Base-by-base conservation (phyloP, 2,888 invertebrate species). In the Pemphredon lugubris region DNA sequence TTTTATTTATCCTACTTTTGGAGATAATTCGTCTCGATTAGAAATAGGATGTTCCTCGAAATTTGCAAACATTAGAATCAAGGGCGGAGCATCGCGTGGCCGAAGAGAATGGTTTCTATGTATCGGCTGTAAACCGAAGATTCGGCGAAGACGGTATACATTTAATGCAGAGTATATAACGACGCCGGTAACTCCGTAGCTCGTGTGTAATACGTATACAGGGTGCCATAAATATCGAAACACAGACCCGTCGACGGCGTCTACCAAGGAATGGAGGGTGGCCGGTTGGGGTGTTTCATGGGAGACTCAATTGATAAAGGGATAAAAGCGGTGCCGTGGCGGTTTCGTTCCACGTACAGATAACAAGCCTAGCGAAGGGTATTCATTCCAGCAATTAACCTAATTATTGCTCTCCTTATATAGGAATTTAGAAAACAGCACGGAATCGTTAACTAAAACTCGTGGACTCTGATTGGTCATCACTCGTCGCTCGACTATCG, bases 231-330 rank as follows among this genome's bases (percentile, higher is more conserved):
- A 86, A 86, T 86, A 86, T 85, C 79, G 75, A 84, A 84, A 86
- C 83, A 82, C 67, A 81, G 82, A 81, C 77, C 77, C 77, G 83
- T 75, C 81, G 81, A 84, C 83, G 79, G 80, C 48, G 83, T 77
- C 74, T 76, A 75, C 73, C 77, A 78, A 72, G 63, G 39, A 44
- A 14, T 58, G 45, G 53, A 64, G 82, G 81, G 77, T 79, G 78
- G 79, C 69, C 70, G 55, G 73, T 57, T 61, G 71, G 70, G 71
- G 75, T 77, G 77, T 72, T 77, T 74, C 75, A 61, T 64, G 73
- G 79, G 79, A 74, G 76, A 81, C 80, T 83, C 84, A 84, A 86
- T 86, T 87, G 87, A 87, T 86, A 87, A 80, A 85, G 81, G 84
- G 84, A 86, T 86, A 83, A 87, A 83, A 84, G 77, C 64, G 55